A percentile compares a stretch with the other conserved stretches of the same genome.
These are phyloP conservation scores for Malacoraja senta DNA, from an alignment of 2,797 vertebrate species.

Conservation along the genomic window DNA sequence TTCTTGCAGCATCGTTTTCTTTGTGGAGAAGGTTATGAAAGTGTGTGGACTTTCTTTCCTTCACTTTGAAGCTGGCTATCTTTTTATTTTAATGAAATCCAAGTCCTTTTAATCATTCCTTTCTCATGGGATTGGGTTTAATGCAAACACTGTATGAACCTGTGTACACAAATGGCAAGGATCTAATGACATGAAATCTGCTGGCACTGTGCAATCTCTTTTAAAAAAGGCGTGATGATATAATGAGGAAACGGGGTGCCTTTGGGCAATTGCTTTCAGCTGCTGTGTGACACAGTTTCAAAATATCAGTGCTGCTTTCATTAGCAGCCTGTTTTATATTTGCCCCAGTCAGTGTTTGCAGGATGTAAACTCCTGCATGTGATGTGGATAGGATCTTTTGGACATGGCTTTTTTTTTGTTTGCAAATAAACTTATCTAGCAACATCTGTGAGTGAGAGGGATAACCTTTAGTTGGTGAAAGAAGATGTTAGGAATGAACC, in stretches of 20 bases:
- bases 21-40: not conserved
- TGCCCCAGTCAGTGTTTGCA: not conserved
- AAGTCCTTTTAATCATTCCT: not conserved
- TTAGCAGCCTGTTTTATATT: slow-evolving; percentile 3
- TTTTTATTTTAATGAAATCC: not conserved
- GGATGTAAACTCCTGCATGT: not conserved
- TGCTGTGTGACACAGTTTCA: not conserved
- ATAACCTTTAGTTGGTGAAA: not conserved
- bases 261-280: not conserved
- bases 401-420: not conserved
- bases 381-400: not conserved
- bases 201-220: not conserved
- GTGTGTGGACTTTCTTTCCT: not conserved
- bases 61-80: not conserved
- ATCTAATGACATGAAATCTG: not conserved
- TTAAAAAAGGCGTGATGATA: not conserved
- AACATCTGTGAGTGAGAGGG: not conserved
- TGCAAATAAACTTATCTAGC: not conserved
- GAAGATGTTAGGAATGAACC: not conserved
- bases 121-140: not conserved
- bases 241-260: slow-evolving; percentile 18
- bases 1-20: not conserved
- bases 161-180: not conserved
- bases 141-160: not conserved
- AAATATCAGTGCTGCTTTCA: not conserved